Base-by-base conservation (phyloP, 2,888 invertebrate species). In the Cosmia pyralina region DNA sequence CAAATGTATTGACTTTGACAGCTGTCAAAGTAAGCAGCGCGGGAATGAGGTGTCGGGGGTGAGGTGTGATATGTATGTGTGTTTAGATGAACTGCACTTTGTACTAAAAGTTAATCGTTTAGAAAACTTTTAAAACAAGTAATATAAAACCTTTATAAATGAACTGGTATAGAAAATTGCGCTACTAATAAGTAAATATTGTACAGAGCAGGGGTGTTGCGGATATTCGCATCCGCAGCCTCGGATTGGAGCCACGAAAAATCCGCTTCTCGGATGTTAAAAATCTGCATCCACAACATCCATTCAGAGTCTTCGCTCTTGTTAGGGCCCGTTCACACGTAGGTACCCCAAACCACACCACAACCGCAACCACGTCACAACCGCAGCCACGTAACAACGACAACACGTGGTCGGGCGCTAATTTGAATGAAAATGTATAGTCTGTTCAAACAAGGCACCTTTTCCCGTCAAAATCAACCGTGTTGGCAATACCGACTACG, bases 71-170 rank as follows among this genome's bases (percentile, higher is more conserved):
- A n/a, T n/a, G n/a, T n/a, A n/a, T n/a, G 48, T 15, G 17, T 28
- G 41, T 28, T 34, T 48, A 50, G 11, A 46, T 58, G n/a, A 34
- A 44, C 19, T 55, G n/a, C 5, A 28, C 0, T n/a, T 57, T 4
- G n/a, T 13, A 38, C 22, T 55, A 48, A 58, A 75, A 81, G 46
- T 71, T 71, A 50, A 69, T 58, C 67, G 52, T 62, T 75, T 52
- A 63, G 1, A 41, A 66, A 69, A 69, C 60, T 64, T 59, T 55
- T 67, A 11, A 28, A n/a, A 41, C 4, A 19, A 10, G 60, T 57
- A 50, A 58, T 76, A 58, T 72, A 79, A 77, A 77, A 67, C 41
- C 46, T 65, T 69, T 66, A 53, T 57, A 50, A 10, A 50, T 7
- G 28, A 28, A 28, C 28, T 28, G 34, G 13, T 53, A 11, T 64